These are phyloP conservation scores for Cephalopterus ornatus DNA, from an alignment of 2,113 vertebrate genomes.

Conservation along the genomic window DNA sequence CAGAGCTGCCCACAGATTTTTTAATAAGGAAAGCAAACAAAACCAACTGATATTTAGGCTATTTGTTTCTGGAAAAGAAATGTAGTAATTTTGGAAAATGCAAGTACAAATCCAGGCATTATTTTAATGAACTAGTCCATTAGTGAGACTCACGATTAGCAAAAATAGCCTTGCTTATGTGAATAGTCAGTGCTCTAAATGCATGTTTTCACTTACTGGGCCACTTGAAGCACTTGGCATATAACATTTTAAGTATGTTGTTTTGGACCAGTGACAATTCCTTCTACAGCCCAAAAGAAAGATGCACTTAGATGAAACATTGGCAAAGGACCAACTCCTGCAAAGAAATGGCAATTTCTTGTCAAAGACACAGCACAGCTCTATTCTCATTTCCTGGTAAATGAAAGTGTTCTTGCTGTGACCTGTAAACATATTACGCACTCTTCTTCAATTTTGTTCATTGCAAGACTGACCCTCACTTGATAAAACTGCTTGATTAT, in stretches of 20 bases:
- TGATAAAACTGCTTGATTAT: not conserved
- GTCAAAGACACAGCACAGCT: constrained; percentile 19
- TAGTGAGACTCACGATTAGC: constrained; percentile 11
- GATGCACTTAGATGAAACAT: constrained; percentile 1
- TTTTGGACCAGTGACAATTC: constrained; percentile 60
- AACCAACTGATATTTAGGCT: not conserved
- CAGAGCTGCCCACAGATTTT: not conserved
- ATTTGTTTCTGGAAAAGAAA: constrained; percentile 26
- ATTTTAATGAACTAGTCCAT: constrained; percentile 47
- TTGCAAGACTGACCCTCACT: not conserved
- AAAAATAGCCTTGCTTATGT: constrained; percentile 34
- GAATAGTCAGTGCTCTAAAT: constrained; percentile 40
- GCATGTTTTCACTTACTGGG: constrained; percentile 33
- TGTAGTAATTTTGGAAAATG: constrained; percentile 8
- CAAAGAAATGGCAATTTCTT: constrained; percentile 35
- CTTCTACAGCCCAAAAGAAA: constrained; percentile 37
- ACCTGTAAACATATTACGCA: not conserved
- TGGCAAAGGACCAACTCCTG: constrained; percentile 36
- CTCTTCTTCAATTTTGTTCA: not conserved
- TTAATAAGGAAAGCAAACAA: not conserved
- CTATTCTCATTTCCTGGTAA: constrained; percentile 51
- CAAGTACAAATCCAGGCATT: constrained; percentile 37
- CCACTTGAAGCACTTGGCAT: constrained; percentile 24
- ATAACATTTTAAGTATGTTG: constrained; percentile 41
- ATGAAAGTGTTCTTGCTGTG: constrained; percentile 26